Base-by-base conservation (phyloP, 2,797 vertebrate species). In the Sebastolobus altivelis region DNA sequence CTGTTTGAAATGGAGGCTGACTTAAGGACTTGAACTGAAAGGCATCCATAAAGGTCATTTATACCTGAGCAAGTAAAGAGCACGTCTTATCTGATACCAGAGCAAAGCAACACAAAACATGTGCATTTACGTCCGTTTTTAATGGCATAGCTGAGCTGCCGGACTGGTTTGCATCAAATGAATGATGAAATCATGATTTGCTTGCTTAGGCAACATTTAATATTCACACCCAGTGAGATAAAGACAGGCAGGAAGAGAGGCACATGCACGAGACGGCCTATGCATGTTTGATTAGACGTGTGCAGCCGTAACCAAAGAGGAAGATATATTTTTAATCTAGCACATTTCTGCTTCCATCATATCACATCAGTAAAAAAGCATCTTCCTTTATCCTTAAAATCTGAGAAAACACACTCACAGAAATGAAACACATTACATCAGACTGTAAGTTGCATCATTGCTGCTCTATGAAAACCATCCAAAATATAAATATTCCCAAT, bases 31-130 rank as follows among this genome's bases (percentile, higher is more conserved):
- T 58, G 80, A 91, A 81, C 75, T 80, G 83, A 89, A 92, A 90
- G 79, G 65, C 83, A 68, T 83, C 86, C 70, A 81, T 89, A 94
- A 96, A 95, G 93, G 94, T 95, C 90, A 90, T 58, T 84, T 89
- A 84, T 83, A 90, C 88, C 87, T 86, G 88, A 87, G 80, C 79
- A 70, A 77, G 84, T 79, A 90, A 91, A 94, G 92, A 85, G 81
- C 84, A 87, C 35, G 65, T 83, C 58, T 90, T 82, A 92, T 94
- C 90, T 87, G 91, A 93, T 84, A 71, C 8, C 52, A 31, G 40
- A 83, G 77, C 16, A 68, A 72, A 84, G 84, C 69, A 76, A 67
- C 75, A 78, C 70, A 79, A 74, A 83, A 76, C 72, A 77, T 18
- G 65, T 56, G 40, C 43, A 81, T 82, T 87, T 65, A 79, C 55